Evolutionary conservation across 2,113 vertebrate genomes (phyloP).

Genomic region (Tachuris rubrigastra): DNA sequence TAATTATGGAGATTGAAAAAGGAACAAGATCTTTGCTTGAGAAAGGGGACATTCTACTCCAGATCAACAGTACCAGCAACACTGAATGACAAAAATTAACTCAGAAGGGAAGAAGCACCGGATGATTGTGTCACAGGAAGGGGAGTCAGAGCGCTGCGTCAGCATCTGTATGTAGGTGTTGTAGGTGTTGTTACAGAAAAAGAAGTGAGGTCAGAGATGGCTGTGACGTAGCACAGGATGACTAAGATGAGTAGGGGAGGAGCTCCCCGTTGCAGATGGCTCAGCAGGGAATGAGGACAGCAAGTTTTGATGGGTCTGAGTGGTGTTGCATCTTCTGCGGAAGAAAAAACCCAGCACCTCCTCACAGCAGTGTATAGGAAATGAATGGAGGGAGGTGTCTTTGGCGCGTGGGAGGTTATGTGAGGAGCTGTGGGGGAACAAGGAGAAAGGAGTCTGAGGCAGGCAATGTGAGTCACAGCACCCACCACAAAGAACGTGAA

Average conservation of each 20-base stretch:
- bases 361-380: not conserved
- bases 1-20: not conserved
- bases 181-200: not conserved
- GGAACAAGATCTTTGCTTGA: not conserved
- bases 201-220: not conserved
- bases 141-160: not conserved
- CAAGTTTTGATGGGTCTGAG: not conserved
- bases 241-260: slow-evolving; percentile 28
- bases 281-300: not conserved
- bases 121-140: not conserved
- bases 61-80: not conserved
- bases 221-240: slow-evolving; percentile 8
- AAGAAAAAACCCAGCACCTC: not conserved
- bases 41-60: not conserved
- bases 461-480: slow-evolving; percentile 52
- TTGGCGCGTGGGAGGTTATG: not conserved
- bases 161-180: not conserved
- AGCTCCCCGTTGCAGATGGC: not conserved
- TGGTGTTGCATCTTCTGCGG: not conserved
- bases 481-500: slow-evolving; percentile 40
- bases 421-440: slow-evolving; percentile 25
- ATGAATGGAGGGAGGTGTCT: not conserved
- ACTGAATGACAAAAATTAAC: not conserved
- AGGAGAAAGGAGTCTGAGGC: slow-evolving; percentile 29
- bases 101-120: not conserved